Evolutionary conservation across 2,797 vertebrate species (phyloP).

Genomic region (Pitangus sulphuratus): DNA sequence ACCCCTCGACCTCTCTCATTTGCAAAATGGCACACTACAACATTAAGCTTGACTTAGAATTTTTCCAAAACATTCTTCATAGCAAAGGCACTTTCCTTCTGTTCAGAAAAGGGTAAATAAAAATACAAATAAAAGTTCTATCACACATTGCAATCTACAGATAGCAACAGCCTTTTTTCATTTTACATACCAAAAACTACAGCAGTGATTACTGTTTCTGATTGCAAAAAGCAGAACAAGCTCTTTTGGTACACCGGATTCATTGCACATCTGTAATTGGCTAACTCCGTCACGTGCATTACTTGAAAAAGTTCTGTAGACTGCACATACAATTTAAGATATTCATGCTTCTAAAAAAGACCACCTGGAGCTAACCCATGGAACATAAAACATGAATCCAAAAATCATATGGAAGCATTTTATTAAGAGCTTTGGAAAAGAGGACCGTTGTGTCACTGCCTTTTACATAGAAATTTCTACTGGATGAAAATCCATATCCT

Average conservation of each 20-base stretch:
- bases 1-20: background rate
- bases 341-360: conserved; percentile 14
- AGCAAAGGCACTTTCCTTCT: background rate
- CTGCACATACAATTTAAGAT: conserved; percentile 10
- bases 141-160: background rate
- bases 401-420: conserved; percentile 38
- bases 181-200: conserved; percentile 16
- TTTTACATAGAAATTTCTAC: background rate
- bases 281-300: background rate
- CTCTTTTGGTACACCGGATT: background rate
- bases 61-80: background rate
- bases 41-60: background rate
- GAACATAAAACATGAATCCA: background rate
- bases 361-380: conserved; percentile 24
- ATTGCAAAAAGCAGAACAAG: conserved; percentile 29
- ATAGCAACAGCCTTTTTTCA: background rate
- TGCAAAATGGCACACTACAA: background rate
- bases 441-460: background rate
- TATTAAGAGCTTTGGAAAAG: background rate
- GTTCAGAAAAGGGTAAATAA: background rate
- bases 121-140: background rate
- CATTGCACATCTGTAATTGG: conserved; percentile 42
- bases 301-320: conserved; percentile 37
- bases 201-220: conserved; percentile 16
- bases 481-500: background rate